Base-by-base conservation (phyloP, 2,888 invertebrate genomes). In the Colostygia pectinataria region DNA sequence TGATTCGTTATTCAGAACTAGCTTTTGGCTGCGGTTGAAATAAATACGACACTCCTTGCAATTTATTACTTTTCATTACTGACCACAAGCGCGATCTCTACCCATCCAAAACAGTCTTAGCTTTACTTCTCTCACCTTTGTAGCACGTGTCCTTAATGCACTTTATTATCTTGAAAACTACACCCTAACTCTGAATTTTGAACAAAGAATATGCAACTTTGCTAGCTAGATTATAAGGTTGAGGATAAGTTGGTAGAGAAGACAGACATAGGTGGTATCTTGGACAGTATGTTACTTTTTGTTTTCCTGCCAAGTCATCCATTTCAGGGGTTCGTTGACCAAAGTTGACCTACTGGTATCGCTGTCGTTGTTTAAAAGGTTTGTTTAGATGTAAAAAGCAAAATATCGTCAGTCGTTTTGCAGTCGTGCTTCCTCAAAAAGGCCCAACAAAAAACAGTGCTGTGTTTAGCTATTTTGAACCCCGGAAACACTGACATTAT, bases 121-220 rank as follows among this genome's bases (percentile, higher is more conserved):
- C 71, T 68, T 73, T 66, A 62, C 65, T 68, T 63, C 62, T 80
- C 76, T 72, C 80, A 83, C 83, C 83, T 83, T 77, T 74, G 76
- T 71, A 79, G 74, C 83, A 82, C 67, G 69, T 82, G 83, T 73
- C 67, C 71, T 72, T 77, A 80, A 83, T 81, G 56, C 63, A 59
- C 59, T 20, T 46, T 33, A 39, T 28, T 4, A 40, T 2, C 23
- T 2, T 20, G n/a, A 12, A 37, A 61, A 57, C 25, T 39, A 8
- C 18, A 60, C 51, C 36, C 20, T 28, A 56, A 28, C 38, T 39
- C 0, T 13, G 23, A 29, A 14, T 0, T 3, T 4, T 0, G 0
- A 0, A 2, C 25, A 50, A 1, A 2, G 1, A 1, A 60, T 6
- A 39, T 42, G 53, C 20, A 44, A 55, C 62, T 32, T 33, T 59